These are phyloP conservation scores for Illadopsis cleaveri DNA, from an alignment of 2,113 vertebrate species.

Conservation along the genomic window DNA sequence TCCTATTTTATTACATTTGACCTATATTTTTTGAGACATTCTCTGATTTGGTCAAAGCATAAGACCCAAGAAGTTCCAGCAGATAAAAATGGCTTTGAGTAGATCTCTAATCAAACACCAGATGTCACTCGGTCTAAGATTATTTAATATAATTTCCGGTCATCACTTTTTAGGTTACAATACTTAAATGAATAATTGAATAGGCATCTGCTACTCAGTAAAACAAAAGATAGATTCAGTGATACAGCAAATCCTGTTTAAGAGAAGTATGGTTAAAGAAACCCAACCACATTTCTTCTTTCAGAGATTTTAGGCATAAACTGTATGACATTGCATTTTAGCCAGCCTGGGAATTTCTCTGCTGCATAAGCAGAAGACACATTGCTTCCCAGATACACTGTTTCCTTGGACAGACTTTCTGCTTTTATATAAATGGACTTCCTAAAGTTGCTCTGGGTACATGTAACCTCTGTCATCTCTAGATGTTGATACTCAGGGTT, in stretches of 20 bases:
- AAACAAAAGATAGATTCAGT: neutral
- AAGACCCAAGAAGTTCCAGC: neutral
- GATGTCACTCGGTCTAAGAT: neutral
- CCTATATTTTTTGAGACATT: neutral
- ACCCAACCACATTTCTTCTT: neutral
- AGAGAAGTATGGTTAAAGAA: neutral
- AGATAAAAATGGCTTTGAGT: neutral
- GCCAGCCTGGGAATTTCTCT: neutral
- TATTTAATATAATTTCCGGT: neutral
- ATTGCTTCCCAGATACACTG: neutral
- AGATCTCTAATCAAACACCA: neutral
- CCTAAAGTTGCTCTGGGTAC: neutral
- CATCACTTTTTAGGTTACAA: neutral
- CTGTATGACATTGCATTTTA: neutral
- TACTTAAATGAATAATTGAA: neutral
- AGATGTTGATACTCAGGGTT: neutral
- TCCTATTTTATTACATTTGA: neutral
- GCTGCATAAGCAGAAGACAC: neutral
- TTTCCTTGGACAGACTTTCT: neutral
- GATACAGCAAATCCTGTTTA: neutral
- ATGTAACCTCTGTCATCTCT: neutral
- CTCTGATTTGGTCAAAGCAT: neutral
- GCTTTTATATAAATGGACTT: neutral
- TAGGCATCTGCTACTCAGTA: neutral
- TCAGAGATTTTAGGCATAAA: neutral